Evolutionary conservation across 2,888 invertebrate species (phyloP).

Genomic region (Formica aserva): DNA sequence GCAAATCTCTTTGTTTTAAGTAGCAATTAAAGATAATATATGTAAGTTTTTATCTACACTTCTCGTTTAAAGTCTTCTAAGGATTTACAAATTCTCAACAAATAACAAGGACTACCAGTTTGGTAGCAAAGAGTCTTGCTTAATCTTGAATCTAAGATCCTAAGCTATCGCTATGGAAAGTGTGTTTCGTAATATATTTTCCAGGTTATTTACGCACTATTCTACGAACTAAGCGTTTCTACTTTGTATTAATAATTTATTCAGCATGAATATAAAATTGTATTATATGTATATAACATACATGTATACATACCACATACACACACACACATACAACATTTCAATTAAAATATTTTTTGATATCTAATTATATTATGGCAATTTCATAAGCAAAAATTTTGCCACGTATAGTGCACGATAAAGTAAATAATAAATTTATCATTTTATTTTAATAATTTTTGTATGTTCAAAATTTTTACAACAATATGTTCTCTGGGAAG

Average conservation of each 20-base stretch:
- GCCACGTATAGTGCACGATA: not conserved
- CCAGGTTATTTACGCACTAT: not conserved
- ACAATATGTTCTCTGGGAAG: not conserved
- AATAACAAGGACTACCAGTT: not conserved
- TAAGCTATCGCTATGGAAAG: not conserved
- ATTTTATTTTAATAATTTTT: constrained; percentile 7
- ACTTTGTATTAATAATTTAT: constrained; percentile 1
- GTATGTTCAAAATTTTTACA: not conserved
- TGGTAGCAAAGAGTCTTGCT: constrained; percentile 8
- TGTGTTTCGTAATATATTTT: constrained; percentile 16
- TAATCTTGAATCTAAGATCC: constrained; percentile 14
- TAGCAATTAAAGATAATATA: not conserved
- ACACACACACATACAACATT: not conserved
- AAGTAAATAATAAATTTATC: not conserved
- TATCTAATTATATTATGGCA: not conserved
- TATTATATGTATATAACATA: not conserved
- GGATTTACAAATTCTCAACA: not conserved
- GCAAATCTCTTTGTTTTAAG: not conserved
- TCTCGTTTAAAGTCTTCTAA: not conserved
- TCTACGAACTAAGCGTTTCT: not conserved
- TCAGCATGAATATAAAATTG: not conserved
- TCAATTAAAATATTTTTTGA: not conserved
- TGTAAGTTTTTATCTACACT: not conserved
- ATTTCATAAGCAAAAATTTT: not conserved
- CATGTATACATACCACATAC: not conserved